Conservation (phyloP, 2,888 invertebrate genomes). For the Lutraria lutraria region DNA sequence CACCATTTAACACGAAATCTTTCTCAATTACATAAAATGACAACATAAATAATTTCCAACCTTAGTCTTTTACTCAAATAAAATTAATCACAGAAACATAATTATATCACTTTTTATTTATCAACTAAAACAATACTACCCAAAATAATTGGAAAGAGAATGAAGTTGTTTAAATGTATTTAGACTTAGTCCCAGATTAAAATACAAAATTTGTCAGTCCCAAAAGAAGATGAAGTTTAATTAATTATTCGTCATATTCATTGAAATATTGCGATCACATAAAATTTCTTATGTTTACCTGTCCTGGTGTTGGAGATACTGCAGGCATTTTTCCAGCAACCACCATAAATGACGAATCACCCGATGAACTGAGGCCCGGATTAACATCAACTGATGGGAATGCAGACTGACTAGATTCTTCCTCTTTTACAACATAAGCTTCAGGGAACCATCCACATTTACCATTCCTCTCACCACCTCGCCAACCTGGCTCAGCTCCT, state of each 20-base stretch:
- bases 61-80: not conserved
- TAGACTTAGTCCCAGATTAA: too few species aligned
- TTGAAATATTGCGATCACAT: too few species aligned
- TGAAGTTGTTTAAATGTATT: too few species aligned
- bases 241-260: too few species aligned
- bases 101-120: too few species aligned
- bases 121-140: too few species aligned
- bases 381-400: conserved; percentile 35
- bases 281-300: conserved; percentile 72
- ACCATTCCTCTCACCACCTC: conserved; percentile 96
- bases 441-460: conserved; percentile 98
- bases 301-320: conserved; percentile 81
- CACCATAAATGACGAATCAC: conserved; percentile 76
- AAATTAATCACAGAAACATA: not conserved
- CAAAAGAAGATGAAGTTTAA: too few species aligned
- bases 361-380: conserved; percentile 54
- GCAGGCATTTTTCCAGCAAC: conserved; percentile 71
- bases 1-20: not conserved
- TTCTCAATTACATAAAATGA: too few species aligned
- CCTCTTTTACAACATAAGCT: conserved; percentile 90
- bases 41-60: too few species aligned
- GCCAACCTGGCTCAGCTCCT: conserved; percentile 96
- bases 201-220: too few species aligned
- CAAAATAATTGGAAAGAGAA: too few species aligned
- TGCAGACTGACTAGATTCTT: conserved; percentile 70